Percentiles rank a stretch among this genome's conserved stretches.
These are phyloP conservation scores for Aleiodes alternator DNA, from an alignment of 2,888 invertebrate species.

Conservation along the genomic window DNA sequence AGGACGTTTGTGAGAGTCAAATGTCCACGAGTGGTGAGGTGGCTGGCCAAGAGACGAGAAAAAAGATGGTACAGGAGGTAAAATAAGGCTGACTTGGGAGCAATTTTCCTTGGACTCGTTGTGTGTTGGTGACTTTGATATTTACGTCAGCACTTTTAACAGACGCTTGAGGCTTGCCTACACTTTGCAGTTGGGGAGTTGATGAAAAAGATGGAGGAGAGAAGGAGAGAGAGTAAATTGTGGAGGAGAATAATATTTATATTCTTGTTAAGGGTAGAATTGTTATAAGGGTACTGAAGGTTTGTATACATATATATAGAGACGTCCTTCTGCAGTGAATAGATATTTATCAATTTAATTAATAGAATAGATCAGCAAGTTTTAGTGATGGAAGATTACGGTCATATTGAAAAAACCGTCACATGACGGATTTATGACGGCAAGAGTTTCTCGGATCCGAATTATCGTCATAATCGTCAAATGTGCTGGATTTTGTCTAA, in stretches of 20 bases:
- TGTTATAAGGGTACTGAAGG: too few relatives aligned
- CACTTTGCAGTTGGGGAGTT: background rate
- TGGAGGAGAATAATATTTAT: background rate
- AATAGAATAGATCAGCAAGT: too few relatives aligned
- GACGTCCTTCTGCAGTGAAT: too few relatives aligned
- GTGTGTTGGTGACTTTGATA: constrained; percentile 45
- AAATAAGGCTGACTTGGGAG: constrained; percentile 29
- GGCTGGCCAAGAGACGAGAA: constrained; percentile 1
- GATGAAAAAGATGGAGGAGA: constrained; percentile 13
- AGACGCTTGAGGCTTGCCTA: constrained; percentile 25
- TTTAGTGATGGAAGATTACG: too few relatives aligned
- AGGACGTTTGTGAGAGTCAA: constrained; percentile 52
- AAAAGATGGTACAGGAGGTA: background rate
- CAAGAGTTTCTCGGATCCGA: too few relatives aligned
- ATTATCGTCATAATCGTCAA: too few relatives aligned
- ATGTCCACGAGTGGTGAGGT: constrained; percentile 39
- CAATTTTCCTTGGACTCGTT: constrained; percentile 18
- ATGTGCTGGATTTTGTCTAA: too few relatives aligned
- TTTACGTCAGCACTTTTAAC: constrained; percentile 49
- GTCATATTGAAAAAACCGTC: too few relatives aligned
- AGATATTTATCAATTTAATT: too few relatives aligned
- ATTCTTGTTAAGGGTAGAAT: too few relatives aligned
- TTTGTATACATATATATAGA: too few relatives aligned
- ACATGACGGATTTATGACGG: too few relatives aligned
- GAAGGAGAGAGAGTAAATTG: background rate